Evolutionary conservation across 2,888 invertebrate genomes (phyloP).

Genomic region (Ophioninae sp.): DNA sequence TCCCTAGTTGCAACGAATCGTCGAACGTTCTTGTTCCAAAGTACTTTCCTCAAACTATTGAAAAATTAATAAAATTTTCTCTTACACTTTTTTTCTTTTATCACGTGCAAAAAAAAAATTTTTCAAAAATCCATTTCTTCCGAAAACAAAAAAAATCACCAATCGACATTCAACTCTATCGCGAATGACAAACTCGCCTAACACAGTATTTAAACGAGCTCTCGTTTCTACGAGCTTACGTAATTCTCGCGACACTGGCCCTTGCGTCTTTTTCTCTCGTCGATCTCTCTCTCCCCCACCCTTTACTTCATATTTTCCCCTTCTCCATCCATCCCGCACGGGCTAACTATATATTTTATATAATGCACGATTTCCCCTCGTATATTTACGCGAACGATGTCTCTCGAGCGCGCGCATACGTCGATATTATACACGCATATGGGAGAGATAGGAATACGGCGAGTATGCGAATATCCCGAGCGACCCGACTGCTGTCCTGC

Average conservation of each 20-base stretch:
- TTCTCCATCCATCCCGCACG: too few relatives aligned
- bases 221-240: constrained; percentile 76
- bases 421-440: neutral
- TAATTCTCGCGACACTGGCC: constrained; percentile 71
- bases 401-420: too few relatives aligned
- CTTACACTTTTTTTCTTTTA: too few relatives aligned
- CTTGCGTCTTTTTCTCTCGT: neutral
- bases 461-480: constrained; percentile 32
- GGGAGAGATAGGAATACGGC: constrained; percentile 9
- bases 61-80: too few relatives aligned
- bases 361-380: neutral
- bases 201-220: constrained; percentile 77
- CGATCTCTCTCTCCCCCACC: constrained; percentile 3
- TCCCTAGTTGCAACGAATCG: too few relatives aligned
- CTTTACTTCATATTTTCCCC: too few relatives aligned
- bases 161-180: constrained; percentile 11
- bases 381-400: neutral
- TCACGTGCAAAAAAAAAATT: too few relatives aligned
- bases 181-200: constrained; percentile 53
- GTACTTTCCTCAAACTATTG: too few relatives aligned
- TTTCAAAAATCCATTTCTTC: too few relatives aligned
- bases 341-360: constrained; percentile 40
- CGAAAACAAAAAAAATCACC: too few relatives aligned
- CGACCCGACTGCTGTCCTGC: constrained; percentile 65
- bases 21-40: too few relatives aligned